phyloP scores from a whole-genome alignment of 2,888 invertebrate genomes.

The Gibbula magus region DNA sequence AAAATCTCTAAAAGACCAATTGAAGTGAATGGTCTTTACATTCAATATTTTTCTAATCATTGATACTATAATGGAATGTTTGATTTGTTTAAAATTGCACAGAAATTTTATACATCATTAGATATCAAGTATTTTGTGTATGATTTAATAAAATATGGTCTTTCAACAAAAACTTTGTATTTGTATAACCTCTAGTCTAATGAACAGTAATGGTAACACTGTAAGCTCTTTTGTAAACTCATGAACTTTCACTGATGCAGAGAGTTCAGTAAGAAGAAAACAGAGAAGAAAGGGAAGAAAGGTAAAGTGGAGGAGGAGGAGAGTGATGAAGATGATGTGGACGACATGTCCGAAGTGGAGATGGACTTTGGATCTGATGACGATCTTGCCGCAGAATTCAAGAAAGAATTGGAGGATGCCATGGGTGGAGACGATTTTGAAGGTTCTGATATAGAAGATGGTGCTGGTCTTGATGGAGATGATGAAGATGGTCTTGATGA shows the following conservation, averaged over 20 bases:
- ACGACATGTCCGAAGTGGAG: slow-evolving; percentile 64
- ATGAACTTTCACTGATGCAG: slow-evolving; percentile 13
- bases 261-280: slow-evolving; percentile 39
- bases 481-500: slow-evolving; percentile 43
- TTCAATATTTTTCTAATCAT: too few relatives aligned
- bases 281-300: slow-evolving; percentile 60
- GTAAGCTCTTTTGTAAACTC: background rate
- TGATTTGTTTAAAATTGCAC: too few relatives aligned
- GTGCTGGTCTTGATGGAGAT: slow-evolving; percentile 47
- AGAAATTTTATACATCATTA: too few relatives aligned
- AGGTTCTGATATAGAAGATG: slow-evolving; percentile 58
- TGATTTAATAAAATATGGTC: too few relatives aligned
- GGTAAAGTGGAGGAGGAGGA: slow-evolving; percentile 75
- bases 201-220: too few relatives aligned
- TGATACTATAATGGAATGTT: too few relatives aligned
- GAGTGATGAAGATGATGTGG: slow-evolving; percentile 57
- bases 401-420: slow-evolving; percentile 57
- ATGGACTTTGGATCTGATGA: slow-evolving; percentile 62
- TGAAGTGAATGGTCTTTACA: too few relatives aligned
- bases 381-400: slow-evolving; percentile 65
- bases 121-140: too few relatives aligned
- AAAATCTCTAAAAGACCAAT: too few relatives aligned
- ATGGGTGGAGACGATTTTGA: slow-evolving; percentile 53
- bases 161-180: background rate
- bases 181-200: background rate